phyloP scores from a whole-genome alignment of 2,113 vertebrate genomes.

The Dendropsophus ebraccatus region DNA sequence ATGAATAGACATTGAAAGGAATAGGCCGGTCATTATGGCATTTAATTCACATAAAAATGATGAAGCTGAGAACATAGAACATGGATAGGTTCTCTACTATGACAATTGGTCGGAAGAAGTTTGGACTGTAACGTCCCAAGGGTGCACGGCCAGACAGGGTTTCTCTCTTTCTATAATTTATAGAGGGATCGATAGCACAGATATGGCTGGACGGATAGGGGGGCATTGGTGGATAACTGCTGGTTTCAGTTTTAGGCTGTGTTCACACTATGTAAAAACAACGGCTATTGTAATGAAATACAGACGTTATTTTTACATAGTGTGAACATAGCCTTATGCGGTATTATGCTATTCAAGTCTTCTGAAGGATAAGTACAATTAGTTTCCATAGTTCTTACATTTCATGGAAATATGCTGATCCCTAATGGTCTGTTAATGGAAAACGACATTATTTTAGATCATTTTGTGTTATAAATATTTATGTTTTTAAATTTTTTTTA shows the following conservation, averaged over 20 bases:
- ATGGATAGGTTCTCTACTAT: not conserved
- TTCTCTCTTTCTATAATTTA: not conserved
- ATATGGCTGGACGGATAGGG: not conserved
- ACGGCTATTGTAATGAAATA: too few relatives aligned
- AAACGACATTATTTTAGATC: too few relatives aligned
- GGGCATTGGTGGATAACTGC: not conserved
- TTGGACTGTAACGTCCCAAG: not conserved
- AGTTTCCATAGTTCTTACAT: not conserved
- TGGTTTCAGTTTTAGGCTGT: too few relatives aligned
- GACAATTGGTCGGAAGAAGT: not conserved
- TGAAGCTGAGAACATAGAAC: not conserved
- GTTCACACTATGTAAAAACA: too few relatives aligned
- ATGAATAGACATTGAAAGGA: slow-evolving; percentile 11
- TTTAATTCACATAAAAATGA: slow-evolving; percentile 7
- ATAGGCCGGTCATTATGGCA: slow-evolving; percentile 27
- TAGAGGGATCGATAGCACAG: not conserved
- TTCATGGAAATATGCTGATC: not conserved
- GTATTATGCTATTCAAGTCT: not conserved
- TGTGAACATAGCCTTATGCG: too few relatives aligned
- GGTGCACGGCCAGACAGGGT: not conserved
- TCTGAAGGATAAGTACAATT: not conserved
- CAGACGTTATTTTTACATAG: too few relatives aligned
- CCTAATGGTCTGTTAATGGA: too few relatives aligned
- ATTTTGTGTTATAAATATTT: too few relatives aligned
- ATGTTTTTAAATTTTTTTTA: too few relatives aligned